A percentile compares a stretch with the other conserved stretches of the same genome.
Conservation (phyloP, 2,113 vertebrate genomes). For the Malurus elegans region DNA sequence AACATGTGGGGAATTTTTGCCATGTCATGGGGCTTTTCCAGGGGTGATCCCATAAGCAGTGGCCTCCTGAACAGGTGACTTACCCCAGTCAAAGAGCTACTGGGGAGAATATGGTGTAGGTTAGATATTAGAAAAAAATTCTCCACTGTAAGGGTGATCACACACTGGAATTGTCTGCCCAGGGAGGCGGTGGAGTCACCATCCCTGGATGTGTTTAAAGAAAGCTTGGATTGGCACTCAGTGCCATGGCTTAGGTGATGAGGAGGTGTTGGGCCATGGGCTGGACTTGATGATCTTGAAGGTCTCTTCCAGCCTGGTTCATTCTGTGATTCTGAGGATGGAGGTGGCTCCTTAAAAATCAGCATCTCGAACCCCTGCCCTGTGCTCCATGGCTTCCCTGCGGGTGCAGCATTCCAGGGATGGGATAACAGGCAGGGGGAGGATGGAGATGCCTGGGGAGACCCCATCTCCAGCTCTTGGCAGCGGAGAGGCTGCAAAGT, state of each 20-base stretch:
- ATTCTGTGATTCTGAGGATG: no score
- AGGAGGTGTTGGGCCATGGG: no score
- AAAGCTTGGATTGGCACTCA: no score
- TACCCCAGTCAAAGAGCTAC: background rate
- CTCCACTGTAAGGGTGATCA: no score
- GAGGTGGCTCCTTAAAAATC: background rate
- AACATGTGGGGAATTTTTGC: background rate
- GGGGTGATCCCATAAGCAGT: background rate
- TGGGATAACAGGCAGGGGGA: background rate
- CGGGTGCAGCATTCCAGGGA: background rate
- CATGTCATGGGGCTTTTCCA: background rate
- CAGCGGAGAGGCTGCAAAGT: background rate
- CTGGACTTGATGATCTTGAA: no score
- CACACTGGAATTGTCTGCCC: no score
- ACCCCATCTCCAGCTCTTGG: background rate
- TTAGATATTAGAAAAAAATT: no score
- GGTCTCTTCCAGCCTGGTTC: no score
- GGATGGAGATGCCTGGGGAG: background rate
- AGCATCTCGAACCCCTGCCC: background rate
- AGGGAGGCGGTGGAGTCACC: no score
- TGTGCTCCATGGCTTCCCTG: background rate
- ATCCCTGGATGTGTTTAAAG: no score
- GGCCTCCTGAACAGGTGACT: accelerated
- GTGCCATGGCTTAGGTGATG: no score
- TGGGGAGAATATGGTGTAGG: background rate